Conservation (phyloP, 2,113 vertebrate genomes). For the Xenopus borealis region DNA sequence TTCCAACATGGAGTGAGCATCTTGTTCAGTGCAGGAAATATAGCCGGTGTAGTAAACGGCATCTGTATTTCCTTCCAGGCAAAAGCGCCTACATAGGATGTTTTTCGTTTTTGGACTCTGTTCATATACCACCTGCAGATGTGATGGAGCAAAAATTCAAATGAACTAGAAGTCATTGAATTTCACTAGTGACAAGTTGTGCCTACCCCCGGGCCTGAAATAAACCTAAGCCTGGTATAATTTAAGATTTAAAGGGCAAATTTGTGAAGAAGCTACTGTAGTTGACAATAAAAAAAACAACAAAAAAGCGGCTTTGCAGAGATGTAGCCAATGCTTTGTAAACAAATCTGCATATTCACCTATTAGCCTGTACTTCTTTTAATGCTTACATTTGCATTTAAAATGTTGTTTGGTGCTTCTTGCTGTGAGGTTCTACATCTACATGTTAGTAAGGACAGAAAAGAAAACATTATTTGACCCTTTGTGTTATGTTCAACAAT, state of each 20-base stretch:
- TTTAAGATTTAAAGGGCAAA: background rate
- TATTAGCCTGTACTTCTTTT: too few species aligned
- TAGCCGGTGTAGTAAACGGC: background rate
- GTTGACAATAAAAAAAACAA: too few species aligned
- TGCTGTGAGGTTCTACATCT: too few species aligned
- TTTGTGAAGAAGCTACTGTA: background rate
- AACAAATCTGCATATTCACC: too few species aligned
- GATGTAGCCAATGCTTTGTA: too few species aligned
- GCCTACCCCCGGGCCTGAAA: background rate
- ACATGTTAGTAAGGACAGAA: too few species aligned
- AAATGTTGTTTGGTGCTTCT: too few species aligned
- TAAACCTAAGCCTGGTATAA: background rate
- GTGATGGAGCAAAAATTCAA: background rate
- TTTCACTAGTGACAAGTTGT: background rate
- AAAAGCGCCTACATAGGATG: background rate
- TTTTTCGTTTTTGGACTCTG: background rate
- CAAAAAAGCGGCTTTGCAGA: too few species aligned
- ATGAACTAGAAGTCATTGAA: background rate
- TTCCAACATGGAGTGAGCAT: background rate
- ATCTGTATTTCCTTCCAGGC: background rate
- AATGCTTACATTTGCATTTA: too few species aligned
- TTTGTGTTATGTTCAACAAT: too few species aligned
- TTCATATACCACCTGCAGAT: conserved; percentile 4
- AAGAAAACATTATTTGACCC: too few species aligned
- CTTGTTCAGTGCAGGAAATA: conserved; percentile 1